Percentiles rank a stretch among this genome's conserved stretches.
Evolutionary conservation across 1,140 invertebrate genomes (phyloP).

Genomic region (Drosophila bocqueti): DNA sequence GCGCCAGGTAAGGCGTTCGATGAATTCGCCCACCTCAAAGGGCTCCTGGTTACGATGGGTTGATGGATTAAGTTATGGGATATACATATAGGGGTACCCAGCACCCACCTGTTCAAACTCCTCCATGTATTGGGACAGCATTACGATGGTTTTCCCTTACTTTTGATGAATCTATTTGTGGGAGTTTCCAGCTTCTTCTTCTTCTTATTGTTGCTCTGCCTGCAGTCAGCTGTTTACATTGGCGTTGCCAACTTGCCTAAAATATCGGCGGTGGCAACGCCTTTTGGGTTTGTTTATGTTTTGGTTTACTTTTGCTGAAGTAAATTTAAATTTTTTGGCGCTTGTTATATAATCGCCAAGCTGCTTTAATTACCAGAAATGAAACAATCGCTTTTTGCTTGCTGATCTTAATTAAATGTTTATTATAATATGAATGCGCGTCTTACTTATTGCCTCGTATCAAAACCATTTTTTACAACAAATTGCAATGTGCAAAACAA

Average conservation of each 20-base stretch:
- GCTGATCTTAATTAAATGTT: slow-evolving; percentile 47
- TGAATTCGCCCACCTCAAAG: slow-evolving; percentile 98
- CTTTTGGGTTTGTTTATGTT: slow-evolving; percentile 23
- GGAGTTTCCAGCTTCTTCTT: slow-evolving; percentile 54
- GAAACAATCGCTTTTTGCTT: slow-evolving; percentile 22
- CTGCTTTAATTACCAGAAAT: background rate
- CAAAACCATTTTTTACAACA: slow-evolving; percentile 73
- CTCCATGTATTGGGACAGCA: slow-evolving; percentile 94
- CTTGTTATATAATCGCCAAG: slow-evolving; percentile 29
- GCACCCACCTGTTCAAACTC: slow-evolving; percentile 90
- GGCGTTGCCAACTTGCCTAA: slow-evolving; percentile 33
- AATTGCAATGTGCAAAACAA: slow-evolving; percentile 77
- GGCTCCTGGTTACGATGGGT: slow-evolving; percentile 89
- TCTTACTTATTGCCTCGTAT: slow-evolving; percentile 70
- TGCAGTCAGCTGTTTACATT: slow-evolving; percentile 35
- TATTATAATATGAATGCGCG: slow-evolving; percentile 64
- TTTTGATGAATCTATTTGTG: slow-evolving; percentile 34
- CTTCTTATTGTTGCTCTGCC: slow-evolving; percentile 22
- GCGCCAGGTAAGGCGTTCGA: slow-evolving; percentile 97
- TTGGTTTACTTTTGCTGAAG: slow-evolving; percentile 18
- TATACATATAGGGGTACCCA: background rate
- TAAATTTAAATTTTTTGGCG: slow-evolving; percentile 33
- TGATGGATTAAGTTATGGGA: background rate
- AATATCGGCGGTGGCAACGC: slow-evolving; percentile 14
- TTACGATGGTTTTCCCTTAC: slow-evolving; percentile 84